Conservation (phyloP, 1,140 invertebrate genomes). For the Ridgeia piscesae region DNA sequence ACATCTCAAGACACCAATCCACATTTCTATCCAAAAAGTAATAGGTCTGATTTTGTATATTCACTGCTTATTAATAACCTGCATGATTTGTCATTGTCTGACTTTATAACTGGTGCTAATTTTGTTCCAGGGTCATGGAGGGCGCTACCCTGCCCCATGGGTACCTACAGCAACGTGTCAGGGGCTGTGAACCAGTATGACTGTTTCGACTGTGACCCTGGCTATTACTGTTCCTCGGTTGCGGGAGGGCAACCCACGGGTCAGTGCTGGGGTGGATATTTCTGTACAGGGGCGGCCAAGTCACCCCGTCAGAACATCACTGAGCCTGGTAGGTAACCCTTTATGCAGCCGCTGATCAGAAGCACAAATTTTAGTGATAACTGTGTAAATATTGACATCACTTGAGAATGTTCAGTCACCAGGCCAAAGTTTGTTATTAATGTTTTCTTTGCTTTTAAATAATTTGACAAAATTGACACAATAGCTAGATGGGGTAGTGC, state of each 20-base stretch:
- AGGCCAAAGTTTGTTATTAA: background rate
- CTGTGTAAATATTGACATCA: background rate
- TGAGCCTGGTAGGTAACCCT: slow-evolving; percentile 39
- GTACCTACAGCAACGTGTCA: slow-evolving; percentile 52
- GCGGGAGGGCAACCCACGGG: slow-evolving; percentile 50
- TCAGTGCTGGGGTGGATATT: slow-evolving; percentile 51
- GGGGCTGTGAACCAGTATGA: slow-evolving; percentile 52
- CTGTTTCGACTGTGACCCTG: slow-evolving; percentile 50
- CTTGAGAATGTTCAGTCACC: background rate
- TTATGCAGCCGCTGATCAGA: too few relatives aligned
- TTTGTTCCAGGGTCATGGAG: slow-evolving; percentile 41
- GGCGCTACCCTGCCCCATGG: slow-evolving; percentile 48
- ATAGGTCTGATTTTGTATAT: background rate
- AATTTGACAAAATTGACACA: background rate
- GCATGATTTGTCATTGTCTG: background rate
- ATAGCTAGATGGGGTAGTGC: too few relatives aligned
- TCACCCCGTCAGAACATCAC: slow-evolving; percentile 41
- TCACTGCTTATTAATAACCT: background rate
- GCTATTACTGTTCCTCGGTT: slow-evolving; percentile 51
- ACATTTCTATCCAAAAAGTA: background rate
- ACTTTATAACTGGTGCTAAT: background rate
- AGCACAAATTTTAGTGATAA: background rate
- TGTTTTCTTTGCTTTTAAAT: background rate
- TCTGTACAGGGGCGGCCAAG: slow-evolving; percentile 44
- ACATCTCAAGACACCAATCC: too few relatives aligned